Conservation (phyloP, 2,113 vertebrate species). For the Tupaia tana region DNA sequence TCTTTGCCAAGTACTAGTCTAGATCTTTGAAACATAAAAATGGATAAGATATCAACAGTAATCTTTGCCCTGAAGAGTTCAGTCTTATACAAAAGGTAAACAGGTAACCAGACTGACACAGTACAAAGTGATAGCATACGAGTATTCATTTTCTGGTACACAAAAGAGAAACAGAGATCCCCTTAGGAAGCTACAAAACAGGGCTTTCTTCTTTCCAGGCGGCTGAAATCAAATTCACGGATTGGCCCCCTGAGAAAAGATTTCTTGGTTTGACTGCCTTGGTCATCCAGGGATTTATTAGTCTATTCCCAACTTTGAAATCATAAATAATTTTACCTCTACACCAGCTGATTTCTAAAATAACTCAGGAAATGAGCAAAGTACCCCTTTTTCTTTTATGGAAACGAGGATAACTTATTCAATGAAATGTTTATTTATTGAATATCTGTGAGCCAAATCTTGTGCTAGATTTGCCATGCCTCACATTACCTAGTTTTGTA, state of each 20-base stretch:
- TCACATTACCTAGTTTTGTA: not conserved
- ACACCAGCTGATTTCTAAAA: conserved; percentile 10
- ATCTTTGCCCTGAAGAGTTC: conserved; percentile 44
- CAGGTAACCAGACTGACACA: not conserved
- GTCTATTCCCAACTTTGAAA: conserved; percentile 39
- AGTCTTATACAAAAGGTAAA: conserved; percentile 32
- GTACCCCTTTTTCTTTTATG: not conserved
- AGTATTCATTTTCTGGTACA: conserved; percentile 1
- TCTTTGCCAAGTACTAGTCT: conserved; percentile 35
- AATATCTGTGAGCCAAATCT: not conserved
- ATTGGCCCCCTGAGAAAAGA: not conserved
- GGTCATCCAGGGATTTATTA: not conserved
- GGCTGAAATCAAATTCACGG: conserved; percentile 23
- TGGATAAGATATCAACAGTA: not conserved
- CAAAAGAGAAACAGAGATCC: not conserved
- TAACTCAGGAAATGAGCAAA: conserved; percentile 49
- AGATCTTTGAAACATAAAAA: conserved; percentile 40
- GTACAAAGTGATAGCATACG: not conserved
- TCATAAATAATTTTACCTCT: conserved; percentile 55
- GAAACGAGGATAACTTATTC: conserved; percentile 45
- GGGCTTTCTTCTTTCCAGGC: not conserved
- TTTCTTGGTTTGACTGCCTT: not conserved
- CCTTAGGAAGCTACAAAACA: not conserved
- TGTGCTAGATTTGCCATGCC: not conserved
- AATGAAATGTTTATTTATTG: conserved; percentile 21